Base-by-base conservation (phyloP, 2,113 vertebrate genomes). In the Plecturocebus donacophilus region DNA sequence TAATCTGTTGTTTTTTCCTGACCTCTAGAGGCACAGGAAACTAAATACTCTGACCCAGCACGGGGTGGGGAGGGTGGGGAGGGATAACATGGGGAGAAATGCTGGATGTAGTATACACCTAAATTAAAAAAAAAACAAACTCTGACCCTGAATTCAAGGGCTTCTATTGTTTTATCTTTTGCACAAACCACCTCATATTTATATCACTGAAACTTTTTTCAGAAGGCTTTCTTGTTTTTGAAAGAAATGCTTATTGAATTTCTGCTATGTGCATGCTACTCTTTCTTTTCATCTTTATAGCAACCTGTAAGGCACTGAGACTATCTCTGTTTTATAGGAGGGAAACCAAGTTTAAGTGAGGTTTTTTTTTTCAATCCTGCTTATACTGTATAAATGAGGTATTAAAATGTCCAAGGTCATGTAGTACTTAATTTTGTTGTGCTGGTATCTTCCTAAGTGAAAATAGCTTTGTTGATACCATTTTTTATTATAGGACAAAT, bases 261-360 rank as follows among this genome's bases (percentile, higher is more conserved):
- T 47, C n/a, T 90, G 66, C 7, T 79, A 20, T 42, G 5, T 54
- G 23, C 56, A 35, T 58, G 27, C 27, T 80, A 77, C 23, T 86
- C 17, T 96, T 96, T 88, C 21, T 58, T 87, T 95, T 87, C 35
- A 76, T 96, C 23, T 90, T 92, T 68, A 73, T 89, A 68, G 76
- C 45, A 90, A 81, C 27, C 25, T 85, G 16, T 40, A 68, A 84
- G 54, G 9, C 30, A 14, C 1, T 88, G 30, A 20, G 47, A 66
- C 61, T 82, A 58, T 95, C 20, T 54, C 38, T 91, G 9, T 49
- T 87, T 95, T 87, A 68, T 20, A 68, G 32, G 75, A 58, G 25
- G n/a, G 61, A 95, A 83, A 42, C 17, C 71, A 42, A 88, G 49
- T 90, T 86, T 91, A 82, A 90, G 54, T 40, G 54, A 96, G 17